Evolutionary conservation across 2,888 invertebrate species (phyloP).

Genomic region (Spisula solida): DNA sequence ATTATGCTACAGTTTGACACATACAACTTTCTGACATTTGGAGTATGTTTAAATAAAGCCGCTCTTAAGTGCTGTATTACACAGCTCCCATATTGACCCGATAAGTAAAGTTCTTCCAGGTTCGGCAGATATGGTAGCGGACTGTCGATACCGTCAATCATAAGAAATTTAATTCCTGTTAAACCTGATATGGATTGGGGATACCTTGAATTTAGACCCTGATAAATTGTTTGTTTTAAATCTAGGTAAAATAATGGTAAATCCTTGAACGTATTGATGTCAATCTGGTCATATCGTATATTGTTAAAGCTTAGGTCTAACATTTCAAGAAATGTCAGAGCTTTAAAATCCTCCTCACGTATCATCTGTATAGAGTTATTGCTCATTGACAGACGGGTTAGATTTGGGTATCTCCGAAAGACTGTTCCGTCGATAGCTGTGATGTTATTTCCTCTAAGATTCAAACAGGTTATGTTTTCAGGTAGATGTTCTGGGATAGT

Average conservation of each 20-base stretch:
- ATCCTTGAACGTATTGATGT: neutral
- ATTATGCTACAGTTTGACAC: constrained; percentile 37
- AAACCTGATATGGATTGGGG: neutral
- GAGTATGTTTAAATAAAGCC: neutral
- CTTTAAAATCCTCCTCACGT: neutral
- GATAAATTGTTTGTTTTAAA: constrained; percentile 15
- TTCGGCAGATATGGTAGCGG: neutral
- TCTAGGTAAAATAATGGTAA: constrained; percentile 27
- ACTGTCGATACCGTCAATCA: constrained; percentile 43
- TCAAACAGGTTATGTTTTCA: constrained; percentile 15
- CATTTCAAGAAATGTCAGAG: constrained; percentile 4
- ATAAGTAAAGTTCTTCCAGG: constrained; percentile 27
- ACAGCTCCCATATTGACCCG: constrained; percentile 39
- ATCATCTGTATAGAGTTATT: constrained; percentile 5
- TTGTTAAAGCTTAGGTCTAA: constrained; percentile 42
- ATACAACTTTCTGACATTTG: constrained; percentile 4
- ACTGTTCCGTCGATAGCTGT: neutral
- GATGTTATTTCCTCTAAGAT: constrained; percentile 19
- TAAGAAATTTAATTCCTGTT: neutral
- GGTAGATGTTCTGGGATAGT: constrained; percentile 6
- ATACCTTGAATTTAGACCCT: constrained; percentile 12
- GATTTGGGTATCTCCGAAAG: neutral
- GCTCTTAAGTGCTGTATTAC: neutral
- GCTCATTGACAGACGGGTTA: constrained; percentile 15
- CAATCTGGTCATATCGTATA: constrained; percentile 28